Conservation (phyloP, 2,888 invertebrate genomes). For the Acleris emargana region DNA sequence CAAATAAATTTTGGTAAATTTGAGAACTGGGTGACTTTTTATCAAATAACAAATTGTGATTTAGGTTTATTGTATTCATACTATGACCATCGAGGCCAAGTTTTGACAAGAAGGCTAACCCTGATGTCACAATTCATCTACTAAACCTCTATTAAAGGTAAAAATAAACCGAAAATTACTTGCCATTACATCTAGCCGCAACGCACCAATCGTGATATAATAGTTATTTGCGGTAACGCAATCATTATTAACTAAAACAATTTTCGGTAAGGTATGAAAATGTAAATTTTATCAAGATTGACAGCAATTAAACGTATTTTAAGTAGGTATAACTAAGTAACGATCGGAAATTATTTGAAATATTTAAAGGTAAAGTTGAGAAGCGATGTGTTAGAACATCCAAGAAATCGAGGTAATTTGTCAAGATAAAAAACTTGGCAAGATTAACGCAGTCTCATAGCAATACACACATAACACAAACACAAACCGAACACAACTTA, state of each 20-base stretch:
- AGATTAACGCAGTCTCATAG: neutral
- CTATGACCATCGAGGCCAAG: no score
- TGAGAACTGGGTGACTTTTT: no score
- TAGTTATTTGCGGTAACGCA: slow-evolving; percentile 16
- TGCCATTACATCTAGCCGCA: slow-evolving; percentile 1
- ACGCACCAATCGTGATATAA: slow-evolving; percentile 20
- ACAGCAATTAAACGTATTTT: no score
- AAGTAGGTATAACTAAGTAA: no score
- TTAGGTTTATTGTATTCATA: no score
- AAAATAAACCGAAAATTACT: neutral
- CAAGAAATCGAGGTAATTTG: no score
- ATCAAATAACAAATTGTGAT: no score
- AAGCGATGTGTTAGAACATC: no score
- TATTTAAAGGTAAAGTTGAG: no score
- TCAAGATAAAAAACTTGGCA: neutral
- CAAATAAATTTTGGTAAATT: no score
- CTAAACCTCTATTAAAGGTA: neutral
- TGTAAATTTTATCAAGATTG: no score
- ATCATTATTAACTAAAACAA: slow-evolving; percentile 17
- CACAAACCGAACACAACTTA: neutral
- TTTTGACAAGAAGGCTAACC: neutral
- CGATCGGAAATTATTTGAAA: no score
- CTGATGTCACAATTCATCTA: neutral
- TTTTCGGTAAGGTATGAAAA: slow-evolving; percentile 5
- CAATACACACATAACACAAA: neutral